Base-by-base conservation (phyloP, 2,888 invertebrate genomes). In the Arctia plantaginis region DNA sequence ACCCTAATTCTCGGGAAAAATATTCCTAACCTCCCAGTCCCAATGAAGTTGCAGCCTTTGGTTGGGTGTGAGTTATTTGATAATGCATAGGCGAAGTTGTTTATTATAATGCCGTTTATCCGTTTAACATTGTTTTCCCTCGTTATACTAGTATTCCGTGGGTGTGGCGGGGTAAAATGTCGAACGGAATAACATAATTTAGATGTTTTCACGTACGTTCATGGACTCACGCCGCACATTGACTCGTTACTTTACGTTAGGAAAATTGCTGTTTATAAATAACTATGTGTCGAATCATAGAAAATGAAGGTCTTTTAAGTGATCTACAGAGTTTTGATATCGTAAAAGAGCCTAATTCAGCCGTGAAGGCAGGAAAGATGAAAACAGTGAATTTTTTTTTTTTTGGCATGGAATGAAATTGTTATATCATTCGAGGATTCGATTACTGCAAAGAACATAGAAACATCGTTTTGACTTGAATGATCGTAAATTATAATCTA, bases 51-150 rank as follows among this genome's bases (percentile, higher is more conserved):
- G 92, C 88, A 77, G 87, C 87, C 89, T 91, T 90, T 90, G 90
- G 81, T 85, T 78, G 86, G 80, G 89, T 91, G 90, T 93, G 93
- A 94, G 90, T 93, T 93, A 93, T 93, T 90, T 88, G 90, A 90
- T 92, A 90, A 91, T 92, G 89, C 87, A 84, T 86, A 87, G 84
- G 68, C 82, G 84, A 76, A 41, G 71, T 68, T 71, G 78, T 83
- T 76, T 83, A 82, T 80, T 80, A 79, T 78, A 77, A 76, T n/a
- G 75, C 77, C 78, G 78, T 78, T 82, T 86, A 83, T 78, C 71
- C 68, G 68, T 65, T 76, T 84, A 84, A 80, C 81, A 80, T 81
- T 81, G 81, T 80, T 83, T 83, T 85, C 77, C 68, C 81, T 76
- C 55, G 65, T 74, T 69, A 71, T 44, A 62, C 72, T 27, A 44